These are phyloP conservation scores for Bovichtus diacanthus DNA, from an alignment of 2,797 vertebrate genomes.

Conservation along the genomic window DNA sequence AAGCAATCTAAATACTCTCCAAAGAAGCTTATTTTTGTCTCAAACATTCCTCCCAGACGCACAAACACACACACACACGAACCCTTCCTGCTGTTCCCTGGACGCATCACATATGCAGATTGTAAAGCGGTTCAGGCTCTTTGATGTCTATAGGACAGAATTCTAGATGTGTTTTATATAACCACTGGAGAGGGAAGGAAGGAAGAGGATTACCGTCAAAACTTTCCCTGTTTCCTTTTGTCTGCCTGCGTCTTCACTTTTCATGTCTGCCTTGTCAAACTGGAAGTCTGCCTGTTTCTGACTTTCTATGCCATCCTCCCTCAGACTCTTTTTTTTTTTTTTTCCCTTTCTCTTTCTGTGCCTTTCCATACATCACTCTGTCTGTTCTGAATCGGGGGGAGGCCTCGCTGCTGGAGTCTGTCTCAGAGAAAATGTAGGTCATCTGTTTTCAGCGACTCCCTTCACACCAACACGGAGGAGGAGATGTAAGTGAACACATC, in stretches of 20 bases:
- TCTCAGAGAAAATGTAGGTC: constrained; percentile 84
- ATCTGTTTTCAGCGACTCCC: constrained; percentile 77
- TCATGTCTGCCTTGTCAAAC: constrained; percentile 58
- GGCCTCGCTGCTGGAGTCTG: constrained; percentile 68
- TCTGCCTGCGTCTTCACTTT: constrained; percentile 57
- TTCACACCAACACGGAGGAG: constrained; percentile 68
- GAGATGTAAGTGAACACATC: constrained; percentile 72
- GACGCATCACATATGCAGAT: constrained; percentile 81
- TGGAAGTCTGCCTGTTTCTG: constrained; percentile 55
- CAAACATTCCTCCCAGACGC: constrained; percentile 39
- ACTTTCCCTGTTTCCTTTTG: constrained; percentile 71
- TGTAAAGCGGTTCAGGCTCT: constrained; percentile 75
- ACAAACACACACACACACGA: constrained; percentile 15
- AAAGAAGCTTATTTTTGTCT: constrained; percentile 70
- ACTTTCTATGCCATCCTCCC: constrained; percentile 37
- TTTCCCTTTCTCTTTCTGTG: background rate
- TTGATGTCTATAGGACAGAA: constrained; percentile 83
- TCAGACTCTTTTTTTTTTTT: background rate
- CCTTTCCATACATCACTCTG: constrained; percentile 29
- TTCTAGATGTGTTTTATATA: constrained; percentile 85
- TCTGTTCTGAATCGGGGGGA: constrained; percentile 56
- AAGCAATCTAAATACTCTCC: constrained; percentile 58
- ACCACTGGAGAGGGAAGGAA: constrained; percentile 70
- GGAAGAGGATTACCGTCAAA: constrained; percentile 79
- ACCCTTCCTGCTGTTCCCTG: constrained; percentile 72